Evolutionary conservation across 2,113 vertebrate genomes (phyloP), one percentile per base, ranked within the genome.

Genomic region (Sprattus sprattus): DNA sequence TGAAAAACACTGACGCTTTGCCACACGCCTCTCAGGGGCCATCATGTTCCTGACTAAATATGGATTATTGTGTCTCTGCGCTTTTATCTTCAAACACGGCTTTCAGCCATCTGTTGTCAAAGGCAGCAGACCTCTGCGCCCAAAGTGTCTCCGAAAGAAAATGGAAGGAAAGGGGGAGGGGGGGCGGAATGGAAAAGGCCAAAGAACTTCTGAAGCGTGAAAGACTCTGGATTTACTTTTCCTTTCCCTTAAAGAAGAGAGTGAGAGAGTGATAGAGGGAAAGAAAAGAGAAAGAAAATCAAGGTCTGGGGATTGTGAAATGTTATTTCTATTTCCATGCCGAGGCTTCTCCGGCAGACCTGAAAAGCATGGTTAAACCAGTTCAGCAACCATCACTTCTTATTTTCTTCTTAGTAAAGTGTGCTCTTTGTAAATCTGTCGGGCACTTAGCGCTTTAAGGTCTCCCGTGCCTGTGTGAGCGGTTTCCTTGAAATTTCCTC

Each of bases 281-380:
- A 86, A 85, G 83, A 87, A 90, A 28, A 91, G 90, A 92, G 87
- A 67, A 93, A 94, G 88, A 90, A 90, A 92, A 93, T 93, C 93
- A 94, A 94, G 91, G 91, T 92, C 88, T 88, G 86, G 85, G 92
- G 89, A 95, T 93, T 92, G 92, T 90, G 87, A 93, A 93, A 93
- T 91, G 87, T 90, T 93, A 87, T 94, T 95, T 94, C 92, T 83
- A 47, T 92, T 91, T 93, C 86, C 82, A 89, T 87, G 87, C 64
- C n/a, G n/a, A 67, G 71, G 71, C 71, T 78, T 71, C 32, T 54
- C 18, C 91, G 89, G 87, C 87, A 90, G 91, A 90, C 90, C 88
- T 93, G 90, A 92, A 93, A 92, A 91, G 91, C 92, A 52, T 64
- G 88, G 91, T 92, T 93, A 93, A 89, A 93, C 93, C 91, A 93